A percentile compares a stretch with the other conserved stretches of the same genome.
These are phyloP conservation scores for Pangasius krempfi DNA, from an alignment of 2,797 vertebrate species.

Conservation along the genomic window DNA sequence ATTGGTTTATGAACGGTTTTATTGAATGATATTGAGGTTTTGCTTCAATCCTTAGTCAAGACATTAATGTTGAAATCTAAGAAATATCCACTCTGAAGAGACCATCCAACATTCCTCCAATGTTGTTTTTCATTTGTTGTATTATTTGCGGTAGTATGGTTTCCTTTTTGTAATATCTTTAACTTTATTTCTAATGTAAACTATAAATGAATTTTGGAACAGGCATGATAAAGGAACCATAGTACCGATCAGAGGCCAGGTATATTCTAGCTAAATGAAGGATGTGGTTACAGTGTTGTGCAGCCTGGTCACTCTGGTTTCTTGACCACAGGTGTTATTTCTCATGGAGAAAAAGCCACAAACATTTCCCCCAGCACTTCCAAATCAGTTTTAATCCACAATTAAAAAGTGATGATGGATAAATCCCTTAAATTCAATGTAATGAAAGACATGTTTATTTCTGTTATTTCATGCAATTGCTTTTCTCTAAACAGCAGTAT, in stretches of 20 bases:
- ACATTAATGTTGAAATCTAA: conserved; percentile 46
- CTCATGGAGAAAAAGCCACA: conserved; percentile 42
- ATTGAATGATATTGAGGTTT: conserved; percentile 52
- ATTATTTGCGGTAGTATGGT: neutral
- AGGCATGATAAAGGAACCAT: neutral
- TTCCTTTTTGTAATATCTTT: conserved; percentile 15
- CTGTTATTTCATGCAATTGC: conserved; percentile 42
- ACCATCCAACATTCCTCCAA: conserved; percentile 23
- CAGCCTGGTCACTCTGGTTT: conserved; percentile 13
- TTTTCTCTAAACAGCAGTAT: conserved; percentile 31
- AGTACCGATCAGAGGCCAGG: neutral
- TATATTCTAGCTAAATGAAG: conserved; percentile 20
- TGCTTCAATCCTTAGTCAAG: conserved; percentile 55
- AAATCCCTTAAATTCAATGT: conserved; percentile 17
- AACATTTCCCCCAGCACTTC: conserved; percentile 26
- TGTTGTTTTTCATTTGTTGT: conserved; percentile 22
- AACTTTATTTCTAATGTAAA: neutral
- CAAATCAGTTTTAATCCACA: conserved; percentile 42
- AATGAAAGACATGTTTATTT: conserved; percentile 48
- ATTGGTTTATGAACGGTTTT: conserved; percentile 34
- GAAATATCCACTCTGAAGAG: conserved; percentile 37
- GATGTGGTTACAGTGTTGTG: conserved; percentile 25
- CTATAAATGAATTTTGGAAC: neutral
- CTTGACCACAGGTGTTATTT: conserved; percentile 44
- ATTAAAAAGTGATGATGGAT: conserved; percentile 53